Evolutionary conservation across 2,888 invertebrate genomes (phyloP), one percentile per base, ranked within the genome.

Genomic region (Brassicogethes aeneus): DNA sequence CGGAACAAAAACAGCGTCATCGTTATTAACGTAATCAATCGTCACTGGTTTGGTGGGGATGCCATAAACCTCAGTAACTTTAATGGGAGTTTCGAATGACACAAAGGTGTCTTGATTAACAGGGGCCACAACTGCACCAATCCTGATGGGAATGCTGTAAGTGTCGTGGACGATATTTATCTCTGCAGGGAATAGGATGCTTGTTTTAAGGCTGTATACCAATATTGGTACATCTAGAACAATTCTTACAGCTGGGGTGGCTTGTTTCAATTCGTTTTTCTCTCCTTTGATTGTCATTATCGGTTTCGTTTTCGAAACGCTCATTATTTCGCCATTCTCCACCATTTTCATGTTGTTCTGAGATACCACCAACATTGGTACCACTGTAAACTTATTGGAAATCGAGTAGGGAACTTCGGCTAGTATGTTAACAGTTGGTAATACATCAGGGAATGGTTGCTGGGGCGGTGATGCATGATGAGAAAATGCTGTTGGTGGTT

Each of bases 81-180:
- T 49, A 40, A 68, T 54, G 3, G 71, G 71, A 2, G 61, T 57
- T 33, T 62, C 56, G 2, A 52, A 48, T 1, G 63, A 62, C 3
- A 66, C 58, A 44, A 51, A 64, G 1, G 57, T 54, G 37, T 59
- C 47, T 15, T 55, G 53, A 12, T 54, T 43, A 1, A 70, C 61
- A 3, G 71, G 70, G 3, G 69, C 71, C 5, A 71, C 58, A 10
- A 71, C 64, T 13, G 69, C 68, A 2, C 69, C 70, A 17, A 71
- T 65, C 17, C 52, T 57, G 17, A 71, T 62, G 1, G 69, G 66
- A 46, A 70, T 63, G 40, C 59, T 61, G 34, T 63, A 57, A 2
- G 64, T 64, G 14, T 62, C 62, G 47, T 68, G 65, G 3, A 63
- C 40, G 34, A 71, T 65, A 34, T 61, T 57, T 31, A 70, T 59